These are phyloP conservation scores for Pimephales promelas DNA, from an alignment of 2,113 vertebrate genomes.

Conservation along the genomic window DNA sequence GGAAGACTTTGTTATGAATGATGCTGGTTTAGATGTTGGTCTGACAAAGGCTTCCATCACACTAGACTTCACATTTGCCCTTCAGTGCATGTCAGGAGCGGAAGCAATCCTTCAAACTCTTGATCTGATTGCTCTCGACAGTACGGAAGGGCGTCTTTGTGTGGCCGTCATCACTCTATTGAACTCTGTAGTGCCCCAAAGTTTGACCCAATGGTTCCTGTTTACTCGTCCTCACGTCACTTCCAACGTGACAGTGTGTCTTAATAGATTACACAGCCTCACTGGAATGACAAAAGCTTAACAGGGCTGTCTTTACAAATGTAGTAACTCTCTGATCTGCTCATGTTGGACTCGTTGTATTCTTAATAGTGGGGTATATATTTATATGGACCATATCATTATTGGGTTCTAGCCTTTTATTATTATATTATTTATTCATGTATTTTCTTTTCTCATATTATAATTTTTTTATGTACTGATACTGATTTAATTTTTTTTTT, in stretches of 20 bases:
- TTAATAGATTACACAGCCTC: slow-evolving; percentile 15
- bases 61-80: not conserved
- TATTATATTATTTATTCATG: not conserved
- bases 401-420: not conserved
- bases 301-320: not conserved
- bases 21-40: not conserved
- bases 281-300: not conserved
- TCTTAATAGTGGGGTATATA: not conserved
- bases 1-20: not conserved
- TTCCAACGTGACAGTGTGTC: not conserved
- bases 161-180: slow-evolving; percentile 5
- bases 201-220: not conserved
- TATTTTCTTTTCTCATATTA: too few relatives aligned
- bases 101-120: slow-evolving; percentile 24
- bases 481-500: not conserved
- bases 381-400: not conserved
- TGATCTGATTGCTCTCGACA: slow-evolving; percentile 24
- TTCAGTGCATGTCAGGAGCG: slow-evolving; percentile 9
- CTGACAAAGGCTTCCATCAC: slow-evolving; percentile 8
- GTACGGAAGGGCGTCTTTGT: not conserved
- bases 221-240: not conserved
- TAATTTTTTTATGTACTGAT: not conserved
- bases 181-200: not conserved
- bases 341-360: not conserved
- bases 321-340: not conserved